phyloP scores from a whole-genome alignment of 2,113 vertebrate species.

The Octodon degus region DNA sequence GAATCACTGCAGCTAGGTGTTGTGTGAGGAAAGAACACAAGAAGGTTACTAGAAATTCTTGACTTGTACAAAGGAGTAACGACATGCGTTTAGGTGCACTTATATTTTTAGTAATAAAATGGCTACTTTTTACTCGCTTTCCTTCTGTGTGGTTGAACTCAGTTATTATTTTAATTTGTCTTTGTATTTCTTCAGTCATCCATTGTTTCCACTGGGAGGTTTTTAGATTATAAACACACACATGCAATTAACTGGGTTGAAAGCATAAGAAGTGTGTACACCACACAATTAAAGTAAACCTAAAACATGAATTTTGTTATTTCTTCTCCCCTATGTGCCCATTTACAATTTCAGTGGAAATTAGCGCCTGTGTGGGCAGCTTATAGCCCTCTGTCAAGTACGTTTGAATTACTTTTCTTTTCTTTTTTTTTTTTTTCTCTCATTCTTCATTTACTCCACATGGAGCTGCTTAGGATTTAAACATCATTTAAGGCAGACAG shows the following conservation, averaged over 20 bases:
- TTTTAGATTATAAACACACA: slow-evolving; percentile 46
- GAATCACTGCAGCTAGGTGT: not conserved
- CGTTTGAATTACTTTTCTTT: not conserved
- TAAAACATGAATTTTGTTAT: slow-evolving; percentile 43
- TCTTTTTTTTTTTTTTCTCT: not conserved
- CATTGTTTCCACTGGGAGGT: not conserved
- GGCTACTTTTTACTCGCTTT: not conserved
- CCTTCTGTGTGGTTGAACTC: not conserved
- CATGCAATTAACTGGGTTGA: slow-evolving; percentile 1
- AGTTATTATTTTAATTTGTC: slow-evolving; percentile 30
- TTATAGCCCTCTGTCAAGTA: not conserved
- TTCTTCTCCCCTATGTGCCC: not conserved
- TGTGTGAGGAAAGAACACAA: not conserved
- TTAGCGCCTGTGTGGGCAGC: not conserved
- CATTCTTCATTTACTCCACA: slow-evolving; percentile 43
- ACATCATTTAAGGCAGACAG: not conserved
- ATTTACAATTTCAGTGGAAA: slow-evolving; percentile 14
- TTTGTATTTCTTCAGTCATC: slow-evolving; percentile 35
- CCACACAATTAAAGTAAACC: slow-evolving; percentile 39
- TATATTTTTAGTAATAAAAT: slow-evolving; percentile 34
- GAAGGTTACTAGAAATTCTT: not conserved
- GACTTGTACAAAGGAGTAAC: not conserved
- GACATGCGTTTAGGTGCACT: not conserved
- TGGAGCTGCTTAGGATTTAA: slow-evolving; percentile 30
- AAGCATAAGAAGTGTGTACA: not conserved